Evolutionary conservation across 2,888 invertebrate species (phyloP), one percentile per base, ranked within the genome.

Genomic region (Penaeus monodon): DNA sequence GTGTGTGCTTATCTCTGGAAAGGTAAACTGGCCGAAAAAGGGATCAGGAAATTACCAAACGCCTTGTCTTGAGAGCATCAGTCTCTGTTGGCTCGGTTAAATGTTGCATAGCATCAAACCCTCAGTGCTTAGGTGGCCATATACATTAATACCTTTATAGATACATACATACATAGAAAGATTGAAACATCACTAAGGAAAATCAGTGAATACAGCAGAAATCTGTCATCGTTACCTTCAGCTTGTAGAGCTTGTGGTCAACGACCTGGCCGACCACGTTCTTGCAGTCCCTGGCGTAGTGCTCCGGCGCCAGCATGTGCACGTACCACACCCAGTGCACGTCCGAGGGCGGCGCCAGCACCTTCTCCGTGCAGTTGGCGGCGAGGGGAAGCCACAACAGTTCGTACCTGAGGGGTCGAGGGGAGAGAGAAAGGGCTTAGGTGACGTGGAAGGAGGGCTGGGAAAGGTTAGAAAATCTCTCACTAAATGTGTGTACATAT

Each of bases 321-420:
- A 89, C 89, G 33, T 84, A 85, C 89, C 89, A 89, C 17, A 89
- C 83, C 89, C 89, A 89, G 81, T 89, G 89, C 22, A 89, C 88
- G 82, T 89, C 89, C 3, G 87, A 66, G 10, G 89, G 88, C 20
- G 89, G 89, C 7, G 89, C 89, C 73, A 88, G 78, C 68, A 70
- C 77, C 74, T 89, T 88, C 79, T 82, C 84, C 64, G 83, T 77
- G 80, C 84, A 88, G 88, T 89, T 84, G 66, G 85, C 87, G 14
- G 87, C 87, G 38, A 89, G 88, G n/a, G 89, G 89, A 14, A 89
- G 89, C 89, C 89, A 89, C 24, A 89, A 64, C 63, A 84, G 68
- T 77, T 89, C 89, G 68, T 89, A 89, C 77, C 89, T 89, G 86
- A 7, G 20, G 24, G 27, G 7, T 27, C 27, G 38, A 57, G 63